Conservation (phyloP, 2,113 vertebrate species). For the Syrrhaptes paradoxus region DNA sequence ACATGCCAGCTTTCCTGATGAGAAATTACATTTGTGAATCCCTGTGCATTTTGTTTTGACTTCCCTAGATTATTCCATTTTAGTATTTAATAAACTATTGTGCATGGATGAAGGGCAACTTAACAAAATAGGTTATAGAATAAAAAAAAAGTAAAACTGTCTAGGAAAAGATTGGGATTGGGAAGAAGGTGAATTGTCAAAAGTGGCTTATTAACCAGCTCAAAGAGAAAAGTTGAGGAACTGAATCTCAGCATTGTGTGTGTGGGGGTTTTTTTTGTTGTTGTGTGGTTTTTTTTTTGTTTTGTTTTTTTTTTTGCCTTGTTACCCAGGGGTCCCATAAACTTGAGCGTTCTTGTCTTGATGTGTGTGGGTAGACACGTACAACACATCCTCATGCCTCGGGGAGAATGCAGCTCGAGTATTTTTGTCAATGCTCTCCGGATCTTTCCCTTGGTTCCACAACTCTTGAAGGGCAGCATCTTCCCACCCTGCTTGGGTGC, state of each 20-base stretch:
- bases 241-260: not conserved
- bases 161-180: not conserved
- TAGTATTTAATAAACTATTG: not conserved
- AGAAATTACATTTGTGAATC: not conserved
- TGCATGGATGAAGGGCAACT: not conserved
- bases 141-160: not conserved
- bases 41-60: not conserved
- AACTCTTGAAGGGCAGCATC: not conserved
- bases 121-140: not conserved
- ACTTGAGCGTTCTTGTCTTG: not conserved
- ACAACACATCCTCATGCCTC: rapidly evolving
- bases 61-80: not conserved
- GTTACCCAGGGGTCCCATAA: not conserved
- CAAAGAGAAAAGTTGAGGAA: not conserved
- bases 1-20: not conserved
- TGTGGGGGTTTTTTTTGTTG: too few species aligned
- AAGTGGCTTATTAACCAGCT: not conserved
- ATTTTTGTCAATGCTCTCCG: not conserved
- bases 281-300: not conserved
- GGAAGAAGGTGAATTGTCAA: not conserved
- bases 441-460: not conserved
- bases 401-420: not conserved
- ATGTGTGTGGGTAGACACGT: rapidly evolving
- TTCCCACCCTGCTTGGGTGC: not conserved
- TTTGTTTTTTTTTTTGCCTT: not conserved